Evolutionary conservation across 2,888 invertebrate species (phyloP), one percentile per base, ranked within the genome.

Genomic region (Conchocele bisecta): DNA sequence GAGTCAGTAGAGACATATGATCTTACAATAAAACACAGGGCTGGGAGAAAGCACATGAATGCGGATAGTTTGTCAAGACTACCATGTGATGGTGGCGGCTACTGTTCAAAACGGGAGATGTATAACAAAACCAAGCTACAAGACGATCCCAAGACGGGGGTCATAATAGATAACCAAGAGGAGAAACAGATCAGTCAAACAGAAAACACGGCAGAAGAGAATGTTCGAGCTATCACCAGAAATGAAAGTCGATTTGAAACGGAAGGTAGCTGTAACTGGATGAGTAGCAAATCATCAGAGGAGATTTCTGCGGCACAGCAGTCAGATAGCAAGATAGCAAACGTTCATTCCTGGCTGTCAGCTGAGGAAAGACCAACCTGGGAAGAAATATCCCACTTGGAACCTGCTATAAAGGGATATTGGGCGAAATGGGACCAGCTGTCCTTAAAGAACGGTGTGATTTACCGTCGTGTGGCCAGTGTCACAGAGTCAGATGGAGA

Each of bases 31-130:
- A 33, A 54, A 20, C 63, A 75, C 46, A 28, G 77, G 31, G 51
- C 61, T 22, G 74, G 77, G 3, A 11, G 42, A 20, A 13, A 28
- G 0, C 79, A 79, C 35, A n/a, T n/a, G 0, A 79, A 74, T 60
- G 70, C 67, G 0, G 77, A 77, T 37, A 60, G 41, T 11, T 22
- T 75, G 15, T 65, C 51, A 4, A 57, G 76, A 48, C 20, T 41
- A 17, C 75, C 68, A 31, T 68, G 57, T 44, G n/a, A n/a, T n/a
- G n/a, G n/a, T n/a, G n/a, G n/a, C n/a, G n/a, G n/a, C n/a, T n/a
- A n/a, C n/a, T n/a, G n/a, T n/a, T n/a, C n/a, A n/a, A n/a, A n/a
- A n/a, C n/a, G n/a, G n/a, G n/a, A n/a, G n/a, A n/a, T n/a, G n/a
- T n/a, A n/a, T n/a, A n/a, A n/a, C n/a, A n/a, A n/a, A n/a, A n/a